Evolutionary conservation across 1,140 invertebrate genomes (phyloP), one percentile per base, ranked within the genome.

Genomic region (Camponotus vicinus): DNA sequence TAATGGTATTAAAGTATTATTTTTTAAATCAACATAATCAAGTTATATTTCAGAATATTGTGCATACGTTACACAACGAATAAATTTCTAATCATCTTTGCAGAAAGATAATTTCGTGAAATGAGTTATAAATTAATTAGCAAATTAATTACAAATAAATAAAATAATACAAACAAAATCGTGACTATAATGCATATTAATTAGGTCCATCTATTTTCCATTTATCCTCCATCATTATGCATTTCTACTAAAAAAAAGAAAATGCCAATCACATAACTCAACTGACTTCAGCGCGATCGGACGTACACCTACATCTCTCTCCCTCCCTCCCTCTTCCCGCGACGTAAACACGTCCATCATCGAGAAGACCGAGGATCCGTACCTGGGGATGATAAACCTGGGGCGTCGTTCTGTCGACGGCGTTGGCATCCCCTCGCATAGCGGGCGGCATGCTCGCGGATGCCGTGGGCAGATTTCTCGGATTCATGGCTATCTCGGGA

Each of bases 401-500:
- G 77, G 89, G 37, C 79, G 87, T 76, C 63, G 90, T 49, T 61
- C 88, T 92, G 88, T 73, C 89, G 76, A 61, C 79, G 64, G 69
- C 64, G 49, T 91, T 90, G 63, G 76, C 86, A 59, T 92, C 91
- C 45, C 87, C 42, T 55, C 85, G 79, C 85, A 90, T 40, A 77
- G 52, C 83, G 71, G 79, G 71, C 52, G 88, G 75, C 52, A 88
- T 88, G 63, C 69, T 87, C 37, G 78, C 57, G 76, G 83, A 73
- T 5, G 75, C 76, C 11, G 89, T 78, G 49, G 90, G 90, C 49
- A 94, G 88, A 67, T 91, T 93, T 73, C 94, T 91, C 40, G 94
- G 94, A 76, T 94, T 93, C 76, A 95, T 95, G 57, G 93, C 92
- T 52, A 95, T 92, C 86, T 94, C 94, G 61, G 94, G 78, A 18